Evolutionary conservation across 2,113 vertebrate species (phyloP).

Genomic region (Chrysemys picta): DNA sequence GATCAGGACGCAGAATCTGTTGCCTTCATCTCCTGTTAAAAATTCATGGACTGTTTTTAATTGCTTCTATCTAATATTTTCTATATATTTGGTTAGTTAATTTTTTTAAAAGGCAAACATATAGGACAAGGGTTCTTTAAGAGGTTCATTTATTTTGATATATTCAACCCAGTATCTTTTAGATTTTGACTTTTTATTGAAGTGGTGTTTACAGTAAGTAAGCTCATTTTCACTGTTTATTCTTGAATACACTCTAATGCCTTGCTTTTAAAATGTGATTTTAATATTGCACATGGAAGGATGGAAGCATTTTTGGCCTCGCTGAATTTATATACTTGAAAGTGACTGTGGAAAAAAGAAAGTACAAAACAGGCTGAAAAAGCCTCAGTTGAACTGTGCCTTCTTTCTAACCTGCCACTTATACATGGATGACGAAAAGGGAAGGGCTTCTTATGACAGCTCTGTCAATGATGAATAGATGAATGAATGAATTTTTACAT

Average conservation of each 20-base stretch:
- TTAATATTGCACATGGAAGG: constrained; percentile 16
- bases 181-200: not conserved
- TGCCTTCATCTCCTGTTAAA: not conserved
- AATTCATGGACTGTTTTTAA: not conserved
- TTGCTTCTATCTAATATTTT: not conserved
- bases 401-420: constrained; percentile 4
- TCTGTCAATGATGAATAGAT: constrained; percentile 70
- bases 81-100: not conserved
- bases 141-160: not conserved
- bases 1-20: constrained; percentile 47
- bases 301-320: constrained; percentile 60
- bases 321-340: constrained; percentile 40
- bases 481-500: constrained; percentile 73
- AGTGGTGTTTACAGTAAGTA: not conserved
- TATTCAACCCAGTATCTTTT: not conserved
- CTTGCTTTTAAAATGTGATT: not conserved
- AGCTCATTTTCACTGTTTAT: not conserved
- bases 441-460: constrained; percentile 67
- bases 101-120: not conserved
- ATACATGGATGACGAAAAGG: constrained; percentile 58
- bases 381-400: constrained; percentile 35
- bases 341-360: constrained; percentile 48
- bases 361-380: constrained; percentile 42
- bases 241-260: not conserved
- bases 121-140: constrained; percentile 35